Evolutionary conservation across 37 sponge, comb jelly and placozoan genomes (phyloP), one percentile per base, ranked within the genome.

Genomic region (Aplysina aerophoba): DNA sequence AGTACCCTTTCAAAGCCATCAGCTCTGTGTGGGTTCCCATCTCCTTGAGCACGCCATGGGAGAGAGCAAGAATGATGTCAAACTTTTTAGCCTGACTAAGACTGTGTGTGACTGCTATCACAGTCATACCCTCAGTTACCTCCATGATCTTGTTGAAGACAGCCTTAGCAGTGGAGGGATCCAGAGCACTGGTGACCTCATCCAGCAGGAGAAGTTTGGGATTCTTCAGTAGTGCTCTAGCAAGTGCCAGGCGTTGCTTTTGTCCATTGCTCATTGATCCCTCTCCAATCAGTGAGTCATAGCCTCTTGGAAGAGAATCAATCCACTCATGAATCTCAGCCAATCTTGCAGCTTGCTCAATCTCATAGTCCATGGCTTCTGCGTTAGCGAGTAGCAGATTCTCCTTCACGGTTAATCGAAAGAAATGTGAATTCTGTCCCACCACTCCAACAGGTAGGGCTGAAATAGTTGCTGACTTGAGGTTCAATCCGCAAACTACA

Each of bases 131-230:
- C 17, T 39, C 34, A 28, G 82, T 78, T 17, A 87, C 81, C 82
- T 91, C 82, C 73, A 91, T 84, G 6, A 91, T 15, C 72, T 69
- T 79, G 0, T 67, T 28, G 62, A 87, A 87, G 20, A 91, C 81
- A 24, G 44, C 33, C 11, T 27, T 60, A 16, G 81, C 88, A 0
- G 88, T 87, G 22, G 59, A 6, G 14, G 85, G 92, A 67, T 91
- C 92, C 11, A 87, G 82, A 33, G 84, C 88, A 81, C 84, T 83
- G 4, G 88, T 91, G 36, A 87, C 80, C 62, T 91, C 92, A 71
- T 91, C 92, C 59, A 91, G 53, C 3, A 91, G 41, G 11, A 84
- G 61, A 19, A 91, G 68, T 13, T 84, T 80, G 1, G 92, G 74
- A 8, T 82, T 50, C 36, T 67, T 55, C 34, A 91, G 39, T 55